A percentile compares a stretch with the other conserved stretches of the same genome.
These are phyloP conservation scores for Drosophila pullipes DNA, from an alignment of 2,888 invertebrate genomes.

Conservation along the genomic window DNA sequence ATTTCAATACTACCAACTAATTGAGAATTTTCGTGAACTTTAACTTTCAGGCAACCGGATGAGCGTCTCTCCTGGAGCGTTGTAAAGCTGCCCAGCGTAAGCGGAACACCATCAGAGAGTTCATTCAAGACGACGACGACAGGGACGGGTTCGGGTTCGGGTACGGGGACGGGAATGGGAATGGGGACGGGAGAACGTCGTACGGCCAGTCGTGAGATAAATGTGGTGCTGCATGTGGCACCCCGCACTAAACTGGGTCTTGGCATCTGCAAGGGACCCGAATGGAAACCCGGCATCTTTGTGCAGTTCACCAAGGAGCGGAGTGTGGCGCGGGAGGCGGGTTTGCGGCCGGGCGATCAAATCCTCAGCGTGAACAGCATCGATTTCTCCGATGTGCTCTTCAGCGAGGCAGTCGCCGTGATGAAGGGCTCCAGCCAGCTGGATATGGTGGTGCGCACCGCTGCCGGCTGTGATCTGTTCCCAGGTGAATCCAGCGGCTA, in stretches of 20 bases:
- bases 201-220: slow-evolving; percentile 87
- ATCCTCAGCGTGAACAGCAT: slow-evolving; percentile 95
- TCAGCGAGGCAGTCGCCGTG: slow-evolving; percentile 93
- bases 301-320: slow-evolving; percentile 95
- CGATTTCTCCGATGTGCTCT: slow-evolving; percentile 91
- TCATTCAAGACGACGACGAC: slow-evolving; percentile 59
- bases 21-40: neutral
- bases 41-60: slow-evolving; percentile 63
- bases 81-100: slow-evolving; percentile 86
- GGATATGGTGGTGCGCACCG: slow-evolving; percentile 91
- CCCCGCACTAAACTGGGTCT: slow-evolving; percentile 94
- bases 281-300: slow-evolving; percentile 94
- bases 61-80: slow-evolving; percentile 95
- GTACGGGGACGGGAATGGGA: neutral
- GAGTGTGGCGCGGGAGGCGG: slow-evolving; percentile 94
- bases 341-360: slow-evolving; percentile 95
- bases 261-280: slow-evolving; percentile 94
- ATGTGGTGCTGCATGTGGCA: slow-evolving; percentile 92
- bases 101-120: slow-evolving; percentile 80
- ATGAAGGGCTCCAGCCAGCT: slow-evolving; percentile 92
- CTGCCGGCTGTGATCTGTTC: slow-evolving; percentile 92
- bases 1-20: no score
- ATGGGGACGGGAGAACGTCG: slow-evolving; percentile 14
- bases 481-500: slow-evolving; percentile 94
- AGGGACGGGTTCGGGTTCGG: neutral